Evolutionary conservation across 2,888 invertebrate genomes (phyloP), one percentile per base, ranked within the genome.

Genomic region (Allolobophora icterica): DNA sequence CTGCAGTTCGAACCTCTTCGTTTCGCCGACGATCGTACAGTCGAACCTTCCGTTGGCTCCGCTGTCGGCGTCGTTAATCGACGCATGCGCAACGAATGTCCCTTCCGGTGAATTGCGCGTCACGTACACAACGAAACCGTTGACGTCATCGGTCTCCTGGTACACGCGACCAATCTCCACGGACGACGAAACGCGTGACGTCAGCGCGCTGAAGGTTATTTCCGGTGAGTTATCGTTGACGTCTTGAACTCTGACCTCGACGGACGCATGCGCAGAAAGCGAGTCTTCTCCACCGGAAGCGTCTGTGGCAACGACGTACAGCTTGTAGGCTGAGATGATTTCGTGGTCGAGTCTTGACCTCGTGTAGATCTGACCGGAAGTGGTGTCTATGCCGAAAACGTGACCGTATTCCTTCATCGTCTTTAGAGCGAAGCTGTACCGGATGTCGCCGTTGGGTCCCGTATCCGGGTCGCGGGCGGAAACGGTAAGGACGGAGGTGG

Each of bases 1-100:
- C 87, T 94, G 93, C 21, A 95, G 19, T 19, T 91, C 87, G 34
- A 84, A 90, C 35, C 17, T n/a, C 35, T n/a, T n/a, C n/a, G 52
- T 34, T 40, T 45, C 90, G 30, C 87, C 87, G 90, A 89, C 84
- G 33, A 91, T 58, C 13, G 84, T 38, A 40, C 92, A 92, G 30
- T 58, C 35, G 84, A 92, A 91, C 33, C 91, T 35, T 33, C 92
- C 92, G 87, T 91, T 92, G 30, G 89, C 89, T 19, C 90, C 91
- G 58, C 91, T 91, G 89, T 92, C 92, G 0, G 71, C 40, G 90
- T 92, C 92, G n/a, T 91, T 83, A 6, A 92, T 91, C 34, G 90
- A 90, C 34, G 91, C 90, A 84, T 92, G 92, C n/a, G 91, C 92
- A 11, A 92, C 92, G 89, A 92, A 92, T 38, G 91, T 91, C n/a